Evolutionary conservation across 2,113 vertebrate species (phyloP), one percentile per base, ranked within the genome.

Genomic region (Corythoichthys intestinalis): DNA sequence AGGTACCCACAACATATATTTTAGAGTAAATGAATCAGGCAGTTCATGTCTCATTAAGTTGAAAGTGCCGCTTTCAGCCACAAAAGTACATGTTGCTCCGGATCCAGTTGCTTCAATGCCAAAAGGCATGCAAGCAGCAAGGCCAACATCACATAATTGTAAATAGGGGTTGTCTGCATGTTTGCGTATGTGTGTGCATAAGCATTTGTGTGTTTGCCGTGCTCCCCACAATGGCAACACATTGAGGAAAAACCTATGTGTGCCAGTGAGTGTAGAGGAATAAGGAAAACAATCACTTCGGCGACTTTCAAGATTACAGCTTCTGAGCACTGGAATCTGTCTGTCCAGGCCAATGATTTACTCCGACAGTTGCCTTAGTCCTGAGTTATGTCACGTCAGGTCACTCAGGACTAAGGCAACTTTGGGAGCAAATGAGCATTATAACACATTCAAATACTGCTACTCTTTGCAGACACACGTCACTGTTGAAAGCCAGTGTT

Each of bases 11-110:
- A 85, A 76, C 82, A 66, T 87, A 73, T 81, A 84, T 75, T 89
- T 88, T 76, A 65, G 79, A 85, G 79, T 81, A 66, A 85, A 85
- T 77, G 82, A 87, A 85, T 83, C 80, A 77, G 73, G 77, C 78
- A 61, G 79, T 70, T 80, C 85, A 80, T 66, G 77, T 70, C 83
- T 84, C 83, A 65, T 87, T 85, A 84, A 78, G 80, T 80, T 86
- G 67, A 87, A 89, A 85, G 83, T 65, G 74, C 80, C 75, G 75
- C 71, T 41, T 37, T 49, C 4, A 2, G 63, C 81, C 85, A 13
- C 82, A 76, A 84, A 84, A 86, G 80, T 82, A 86, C 81, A 86
- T 61, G 73, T 60, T 82, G 79, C 72, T 61, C 47, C 4, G 14
- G 73, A 79, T 72, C 44, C 35, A 1, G 70, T 28, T 54, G 68